Percentiles rank a stretch among this genome's conserved stretches.
These are phyloP conservation scores for Microctenopoma lineatum DNA, from an alignment of 2,797 vertebrate species.

Conservation along the genomic window DNA sequence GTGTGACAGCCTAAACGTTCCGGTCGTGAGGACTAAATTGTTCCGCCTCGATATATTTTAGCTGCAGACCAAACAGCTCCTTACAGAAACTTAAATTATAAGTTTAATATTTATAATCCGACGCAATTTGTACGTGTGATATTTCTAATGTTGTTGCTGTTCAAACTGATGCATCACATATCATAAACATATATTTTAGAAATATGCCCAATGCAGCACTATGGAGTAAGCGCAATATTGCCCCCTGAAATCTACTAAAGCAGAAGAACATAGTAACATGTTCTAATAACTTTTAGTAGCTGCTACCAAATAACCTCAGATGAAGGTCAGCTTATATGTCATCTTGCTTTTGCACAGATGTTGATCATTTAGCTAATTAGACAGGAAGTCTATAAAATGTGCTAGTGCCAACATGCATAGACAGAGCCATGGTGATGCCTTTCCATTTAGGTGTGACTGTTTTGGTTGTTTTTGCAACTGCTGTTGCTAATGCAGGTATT, in stretches of 20 bases:
- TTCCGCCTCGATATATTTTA: conserved; percentile 28
- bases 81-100: not conserved
- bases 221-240: not conserved
- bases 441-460: conserved; percentile 34
- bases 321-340: not conserved
- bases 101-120: no score
- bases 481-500: conserved; percentile 52
- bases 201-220: not conserved
- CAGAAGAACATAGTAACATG: not conserved
- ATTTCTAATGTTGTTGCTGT: not conserved
- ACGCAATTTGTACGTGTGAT: not conserved
- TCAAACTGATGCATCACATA: not conserved
- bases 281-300: no score
- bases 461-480: conserved; percentile 33
- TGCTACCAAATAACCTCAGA: no score
- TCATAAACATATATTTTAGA: not conserved
- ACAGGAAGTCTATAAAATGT: conserved; percentile 37
- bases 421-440: conserved; percentile 47
- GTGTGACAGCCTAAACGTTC: conserved; percentile 61
- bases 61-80: not conserved
- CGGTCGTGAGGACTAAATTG: conserved; percentile 23
- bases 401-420: accelerated
- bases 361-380: conserved; percentile 61
- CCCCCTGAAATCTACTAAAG: not conserved
- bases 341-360: conserved; percentile 52